A percentile compares a stretch with the other conserved stretches of the same genome.
Conservation (phyloP, 2,888 invertebrate species). For the Tinea semifulvella region DNA sequence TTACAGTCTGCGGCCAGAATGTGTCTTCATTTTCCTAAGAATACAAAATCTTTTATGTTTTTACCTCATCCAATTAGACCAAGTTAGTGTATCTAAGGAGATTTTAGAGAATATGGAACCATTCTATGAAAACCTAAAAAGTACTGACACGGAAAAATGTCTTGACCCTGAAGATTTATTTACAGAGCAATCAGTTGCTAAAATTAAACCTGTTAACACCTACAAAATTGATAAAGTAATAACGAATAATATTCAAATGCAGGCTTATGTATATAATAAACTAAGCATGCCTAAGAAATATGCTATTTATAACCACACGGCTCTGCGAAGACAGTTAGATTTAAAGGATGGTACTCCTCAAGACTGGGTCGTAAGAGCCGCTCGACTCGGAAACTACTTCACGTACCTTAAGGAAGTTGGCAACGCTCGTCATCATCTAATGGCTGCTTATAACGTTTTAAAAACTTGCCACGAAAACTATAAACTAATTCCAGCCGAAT, state of each 20-base stretch:
- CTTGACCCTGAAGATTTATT: slow-evolving; percentile 67
- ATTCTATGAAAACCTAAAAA: slow-evolving; percentile 46
- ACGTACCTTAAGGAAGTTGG: slow-evolving; percentile 44
- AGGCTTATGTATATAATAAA: slow-evolving; percentile 68
- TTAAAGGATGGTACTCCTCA: slow-evolving; percentile 65
- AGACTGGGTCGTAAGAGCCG: slow-evolving; percentile 65
- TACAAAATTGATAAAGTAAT: slow-evolving; percentile 65
- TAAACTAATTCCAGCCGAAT: slow-evolving; percentile 52
- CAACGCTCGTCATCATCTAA: slow-evolving; percentile 72
- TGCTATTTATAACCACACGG: slow-evolving; percentile 63
- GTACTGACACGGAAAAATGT: slow-evolving; percentile 34
- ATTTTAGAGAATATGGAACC: slow-evolving; percentile 59
- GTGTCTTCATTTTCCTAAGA: slow-evolving; percentile 61
- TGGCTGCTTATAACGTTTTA: slow-evolving; percentile 67
- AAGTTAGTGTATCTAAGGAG: slow-evolving; percentile 48
- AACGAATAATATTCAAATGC: slow-evolving; percentile 70
- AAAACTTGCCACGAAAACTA: slow-evolving; percentile 63
- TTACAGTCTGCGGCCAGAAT: slow-evolving; percentile 39
- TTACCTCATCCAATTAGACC: slow-evolving; percentile 60
- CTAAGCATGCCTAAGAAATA: slow-evolving; percentile 60
- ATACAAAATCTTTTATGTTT: slow-evolving; percentile 68
- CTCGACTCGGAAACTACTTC: slow-evolving; percentile 62
- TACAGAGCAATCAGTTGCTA: slow-evolving; percentile 32
- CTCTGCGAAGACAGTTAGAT: slow-evolving; percentile 63
- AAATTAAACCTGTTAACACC: slow-evolving; percentile 43